Base-by-base conservation (phyloP, 2,113 vertebrate genomes). In the Coptodon rendalli region DNA sequence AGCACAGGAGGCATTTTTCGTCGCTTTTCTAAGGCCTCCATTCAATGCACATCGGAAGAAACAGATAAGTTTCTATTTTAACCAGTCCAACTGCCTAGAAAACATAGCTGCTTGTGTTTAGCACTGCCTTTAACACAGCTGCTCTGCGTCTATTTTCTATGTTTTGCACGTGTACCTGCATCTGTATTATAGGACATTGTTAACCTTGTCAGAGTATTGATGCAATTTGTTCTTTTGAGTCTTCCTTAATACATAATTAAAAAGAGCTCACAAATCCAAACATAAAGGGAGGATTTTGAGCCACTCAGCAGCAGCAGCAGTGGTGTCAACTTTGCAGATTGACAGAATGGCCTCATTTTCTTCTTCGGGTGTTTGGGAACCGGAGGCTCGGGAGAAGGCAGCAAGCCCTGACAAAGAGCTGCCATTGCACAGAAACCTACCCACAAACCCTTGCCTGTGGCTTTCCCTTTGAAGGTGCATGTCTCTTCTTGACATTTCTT, bases 341-440 rank as follows among this genome's bases (percentile, higher is more conserved):
- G 85, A 92, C 83, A 85, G 92, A 90, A 56, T 17, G 76, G 68
- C n/a, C 71, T 82, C 73, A 59, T 84, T 86, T 89, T 87, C 84
- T 89, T 92, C 84, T 89, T 90, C 31, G 6, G 87, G 81, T 90
- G 86, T 90, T 90, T 89, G 73, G 81, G 83, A 90, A 91, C 73
- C 86, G 85, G 90, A 93, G 90, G 84, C 84, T 89, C 87, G 19
- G 76, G 87, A 88, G 88, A 63, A 91, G 85, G 85, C 89, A 91
- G 84, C 97, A 96, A 95, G 97, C 95, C 96, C 93, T 82, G 87
- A 97, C 97, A 97, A 93, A 96, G 96, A 91, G 89, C 91, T 95
- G 80, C 87, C 90, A 93, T 92, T 61, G 92, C 96, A 91, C 90
- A 92, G 63, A 92, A 95, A 93, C 90, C 92, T 96, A 90, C 93